phyloP scores from a whole-genome alignment of 1,140 invertebrate species.

The Eulimnadia texana region DNA sequence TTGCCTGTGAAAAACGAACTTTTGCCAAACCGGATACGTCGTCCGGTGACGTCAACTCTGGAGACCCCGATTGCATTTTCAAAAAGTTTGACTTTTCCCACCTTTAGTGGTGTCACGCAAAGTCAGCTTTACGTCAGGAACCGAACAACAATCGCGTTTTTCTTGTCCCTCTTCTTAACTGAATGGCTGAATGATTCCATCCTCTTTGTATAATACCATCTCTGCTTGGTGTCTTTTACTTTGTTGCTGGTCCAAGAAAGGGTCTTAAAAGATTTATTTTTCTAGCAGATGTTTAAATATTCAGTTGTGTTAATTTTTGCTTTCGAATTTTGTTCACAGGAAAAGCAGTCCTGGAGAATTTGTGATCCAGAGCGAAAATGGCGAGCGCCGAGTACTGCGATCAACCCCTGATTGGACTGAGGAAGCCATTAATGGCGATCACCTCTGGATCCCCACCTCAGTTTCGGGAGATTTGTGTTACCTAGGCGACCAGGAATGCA shows the following conservation, averaged over 20 bases:
- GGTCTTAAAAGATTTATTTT: too few species aligned
- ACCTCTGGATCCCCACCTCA: conserved; percentile 70
- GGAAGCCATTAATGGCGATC: conserved; percentile 61
- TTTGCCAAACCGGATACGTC: neutral
- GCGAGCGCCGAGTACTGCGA: conserved; percentile 39
- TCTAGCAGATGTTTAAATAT: neutral
- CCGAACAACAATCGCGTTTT: too few species aligned
- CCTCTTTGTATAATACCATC: too few species aligned
- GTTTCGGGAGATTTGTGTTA: conserved; percentile 87
- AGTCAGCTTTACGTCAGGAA: too few species aligned
- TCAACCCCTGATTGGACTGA: conserved; percentile 70
- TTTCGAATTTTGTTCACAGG: neutral
- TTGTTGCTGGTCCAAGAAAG: too few species aligned
- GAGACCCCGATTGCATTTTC: neutral
- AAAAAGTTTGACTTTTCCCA: too few species aligned
- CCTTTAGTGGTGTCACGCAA: too few species aligned
- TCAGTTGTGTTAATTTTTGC: neutral
- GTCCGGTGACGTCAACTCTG: neutral
- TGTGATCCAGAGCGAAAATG: conserved; percentile 16
- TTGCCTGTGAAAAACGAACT: neutral
- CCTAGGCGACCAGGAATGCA: conserved; percentile 69
- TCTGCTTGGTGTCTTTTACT: too few species aligned
- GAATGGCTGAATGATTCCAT: too few species aligned
- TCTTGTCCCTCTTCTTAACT: too few species aligned
- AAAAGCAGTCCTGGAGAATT: conserved; percentile 16